Evolutionary conservation across 2,113 vertebrate genomes (phyloP), one percentile per base, ranked within the genome.

Genomic region (Tragelaphus imberbis): DNA sequence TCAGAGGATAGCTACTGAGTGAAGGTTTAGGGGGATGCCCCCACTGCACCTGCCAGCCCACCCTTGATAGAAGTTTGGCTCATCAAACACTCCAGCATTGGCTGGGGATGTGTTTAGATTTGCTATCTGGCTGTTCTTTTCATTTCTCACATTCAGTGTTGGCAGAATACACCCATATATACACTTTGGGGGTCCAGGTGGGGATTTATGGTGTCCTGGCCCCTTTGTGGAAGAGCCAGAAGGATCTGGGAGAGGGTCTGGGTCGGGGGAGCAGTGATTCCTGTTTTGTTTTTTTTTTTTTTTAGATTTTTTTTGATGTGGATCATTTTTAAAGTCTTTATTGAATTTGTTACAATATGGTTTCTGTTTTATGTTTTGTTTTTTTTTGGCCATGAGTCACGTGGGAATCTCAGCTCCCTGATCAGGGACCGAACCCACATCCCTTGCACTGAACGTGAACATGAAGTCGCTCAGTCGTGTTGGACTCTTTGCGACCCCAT

Each of bases 91-190:
- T n/a, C 7, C 6, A 81, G 59, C 82, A 17, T 0, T 28, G 68
- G 51, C 77, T 81, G 79, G 40, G 63, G 88, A 75, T 90, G 61
- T 75, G 82, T 94, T 97, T 63, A 58, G 84, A n/a, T 89, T 88
- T 65, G 77, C 84, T 89, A 65, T 89, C 75, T 87, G 97, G 89
- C 92, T 96, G 84, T 61, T 97, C 84, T 97, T 97, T 81, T 51
- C 87, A 96, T 95, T 92, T 94, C 84, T 98, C 40, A 71, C 55
- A 61, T 96, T 97, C 93, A 89, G 5, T 7, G 23, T 17, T n/a
- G 88, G 40, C 53, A 23, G 19, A 56, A 84, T 21, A 23, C 7
- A 21, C 53, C 12, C 51, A 28, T 3, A 27, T 1, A 15, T 28
- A 47, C 23, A 14, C 65, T 58, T 40, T 80, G 82, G 63, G 81